Base-by-base conservation (phyloP, 2,888 invertebrate genomes). In the Dione vanillae region DNA sequence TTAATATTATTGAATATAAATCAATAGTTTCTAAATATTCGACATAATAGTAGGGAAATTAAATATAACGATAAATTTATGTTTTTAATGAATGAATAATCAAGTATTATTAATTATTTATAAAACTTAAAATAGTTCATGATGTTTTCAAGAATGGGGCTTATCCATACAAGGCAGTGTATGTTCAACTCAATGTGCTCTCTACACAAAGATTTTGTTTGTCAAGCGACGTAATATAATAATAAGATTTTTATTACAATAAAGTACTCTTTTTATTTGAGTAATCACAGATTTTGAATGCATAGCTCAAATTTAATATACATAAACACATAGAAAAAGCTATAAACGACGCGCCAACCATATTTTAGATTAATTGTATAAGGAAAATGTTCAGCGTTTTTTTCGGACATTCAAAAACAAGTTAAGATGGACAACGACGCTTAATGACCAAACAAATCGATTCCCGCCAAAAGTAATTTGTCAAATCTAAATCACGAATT, bases 401-500 rank as follows among this genome's bases (percentile, higher is more conserved):
- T 64, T 43, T 47, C 49, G 51, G 37, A n/a, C 67, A 70, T 74
- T 70, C 69, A 67, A 74, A 72, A 72, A 72, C 67, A 65, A 56
- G 69, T 70, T 72, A 67, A 43, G 72, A 74, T 58, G 65, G 72
- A 69, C 74, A 70, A 67, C 67, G 69, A 54, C 67, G 66, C 64
- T 70, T 75, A 75, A 75, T 69, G 74, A 74, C 72, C 72, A 70
- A 72, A 74, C 74, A 72, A 74, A 75, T 75, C 74, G 75, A 74
- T 75, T 72, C 74, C 82, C 82, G 81, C 81, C 82, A 71, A 77
- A 80, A 82, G 88, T 87, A 90, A 91, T 92, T 90, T 91, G 91
- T 92, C 91, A 91, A 88, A 89, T 85, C 86, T 85, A 89, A 73
- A 90, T 92, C 89, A 89, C 80, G 81, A 84, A 83, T 83, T 83